Conservation (phyloP, 2,888 invertebrate genomes). For the Hypercompe scribonia region DNA sequence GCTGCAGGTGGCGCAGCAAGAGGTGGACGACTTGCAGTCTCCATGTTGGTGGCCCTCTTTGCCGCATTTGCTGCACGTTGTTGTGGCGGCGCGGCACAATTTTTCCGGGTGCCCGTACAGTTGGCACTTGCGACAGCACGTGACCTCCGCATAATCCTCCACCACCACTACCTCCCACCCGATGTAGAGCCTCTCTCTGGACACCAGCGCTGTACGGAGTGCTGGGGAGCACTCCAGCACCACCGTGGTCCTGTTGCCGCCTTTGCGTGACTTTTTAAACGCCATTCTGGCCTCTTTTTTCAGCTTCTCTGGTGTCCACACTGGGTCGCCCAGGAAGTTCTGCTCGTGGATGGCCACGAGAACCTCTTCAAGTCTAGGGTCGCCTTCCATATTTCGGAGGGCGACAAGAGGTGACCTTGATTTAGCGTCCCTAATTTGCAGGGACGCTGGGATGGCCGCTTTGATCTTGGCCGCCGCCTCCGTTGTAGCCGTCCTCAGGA, state of each 20-base stretch:
- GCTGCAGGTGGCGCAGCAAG: slow-evolving; percentile 46
- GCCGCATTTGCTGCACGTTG: slow-evolving; percentile 41
- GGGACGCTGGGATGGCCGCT: not conserved
- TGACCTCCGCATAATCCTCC: slow-evolving; percentile 21
- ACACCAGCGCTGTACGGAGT: not conserved
- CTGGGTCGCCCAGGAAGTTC: not conserved
- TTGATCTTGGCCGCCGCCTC: not conserved
- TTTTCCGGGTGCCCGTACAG: slow-evolving; percentile 57
- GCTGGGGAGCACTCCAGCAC: not conserved
- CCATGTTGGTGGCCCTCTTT: slow-evolving; percentile 20
- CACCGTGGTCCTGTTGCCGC: not conserved
- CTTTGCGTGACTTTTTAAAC: not conserved
- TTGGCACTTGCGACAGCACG: slow-evolving; percentile 56
- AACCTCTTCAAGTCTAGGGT: not conserved
- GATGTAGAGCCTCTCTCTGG: too few species aligned
- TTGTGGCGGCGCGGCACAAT: slow-evolving; percentile 31
- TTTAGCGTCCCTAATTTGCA: not conserved
- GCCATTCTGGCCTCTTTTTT: not conserved
- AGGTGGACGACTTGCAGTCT: not conserved
- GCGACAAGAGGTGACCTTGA: not conserved
- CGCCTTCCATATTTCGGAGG: not conserved
- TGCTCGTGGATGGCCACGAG: not conserved
- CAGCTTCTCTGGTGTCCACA: not conserved
- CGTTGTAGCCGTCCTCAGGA: not conserved
- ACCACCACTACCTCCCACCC: slow-evolving; percentile 7